These are phyloP conservation scores for Anodontia alba DNA, from an alignment of 2,888 invertebrate species.

Conservation along the genomic window DNA sequence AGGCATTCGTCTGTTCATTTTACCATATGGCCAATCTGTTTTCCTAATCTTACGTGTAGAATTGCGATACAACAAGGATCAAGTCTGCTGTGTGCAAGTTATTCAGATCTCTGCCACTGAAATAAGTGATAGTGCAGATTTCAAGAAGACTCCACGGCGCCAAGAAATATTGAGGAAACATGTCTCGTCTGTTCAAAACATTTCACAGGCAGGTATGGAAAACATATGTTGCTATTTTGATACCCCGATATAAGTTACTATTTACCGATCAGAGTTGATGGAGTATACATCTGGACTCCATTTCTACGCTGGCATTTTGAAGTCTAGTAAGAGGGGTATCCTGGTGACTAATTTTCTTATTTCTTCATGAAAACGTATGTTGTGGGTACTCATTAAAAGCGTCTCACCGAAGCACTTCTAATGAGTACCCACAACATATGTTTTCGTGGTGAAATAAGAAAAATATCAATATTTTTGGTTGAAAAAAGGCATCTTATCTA, in stretches of 20 bases:
- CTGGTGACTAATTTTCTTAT: no score
- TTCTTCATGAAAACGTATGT: no score
- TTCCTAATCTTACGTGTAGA: slow-evolving; percentile 56
- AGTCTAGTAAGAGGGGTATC: no score
- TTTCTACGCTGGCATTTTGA: slow-evolving; percentile 2
- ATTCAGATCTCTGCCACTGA: slow-evolving; percentile 37
- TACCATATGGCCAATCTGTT: slow-evolving; percentile 58
- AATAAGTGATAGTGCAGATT: slow-evolving; percentile 58
- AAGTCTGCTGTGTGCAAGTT: slow-evolving; percentile 45
- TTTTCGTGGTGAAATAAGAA: no score
- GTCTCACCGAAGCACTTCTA: no score
- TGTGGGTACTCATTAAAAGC: no score
- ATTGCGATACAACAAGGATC: slow-evolving; percentile 57
- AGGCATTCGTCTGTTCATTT: slow-evolving; percentile 18
- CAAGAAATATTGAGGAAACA: slow-evolving; percentile 54
- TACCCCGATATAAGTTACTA: slow-evolving; percentile 48
- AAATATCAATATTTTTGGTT: no score
- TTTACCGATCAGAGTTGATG: slow-evolving; percentile 38
- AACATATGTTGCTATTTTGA: slow-evolving; percentile 60
- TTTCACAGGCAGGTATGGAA: slow-evolving; percentile 48
- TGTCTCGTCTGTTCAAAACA: slow-evolving; percentile 43
- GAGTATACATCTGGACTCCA: background rate
- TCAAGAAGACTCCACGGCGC: slow-evolving; percentile 55
- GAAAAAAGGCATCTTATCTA: no score
- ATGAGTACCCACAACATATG: no score